These are phyloP conservation scores for Meloe dianella DNA, from an alignment of 2,888 invertebrate species.

Conservation along the genomic window DNA sequence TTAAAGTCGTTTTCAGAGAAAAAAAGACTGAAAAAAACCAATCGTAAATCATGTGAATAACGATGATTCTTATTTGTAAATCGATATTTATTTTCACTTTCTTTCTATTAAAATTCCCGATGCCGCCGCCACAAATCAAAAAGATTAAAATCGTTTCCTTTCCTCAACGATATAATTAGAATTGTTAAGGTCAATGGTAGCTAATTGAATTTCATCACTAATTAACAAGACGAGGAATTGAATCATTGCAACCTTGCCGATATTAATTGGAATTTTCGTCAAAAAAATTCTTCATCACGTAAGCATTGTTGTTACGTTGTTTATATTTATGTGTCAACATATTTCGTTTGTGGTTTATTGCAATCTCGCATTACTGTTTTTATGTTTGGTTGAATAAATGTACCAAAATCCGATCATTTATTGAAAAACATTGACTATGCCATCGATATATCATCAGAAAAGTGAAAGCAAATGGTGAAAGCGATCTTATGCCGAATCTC, in stretches of 20 bases:
- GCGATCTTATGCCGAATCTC: conserved; percentile 35
- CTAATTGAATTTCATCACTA: not conserved
- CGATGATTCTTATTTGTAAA: not conserved
- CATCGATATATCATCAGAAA: conserved; percentile 26
- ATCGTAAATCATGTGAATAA: not conserved
- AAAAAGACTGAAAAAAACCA: not conserved
- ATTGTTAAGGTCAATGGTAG: conserved; percentile 9
- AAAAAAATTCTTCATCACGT: not conserved
- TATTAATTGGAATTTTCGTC: not conserved
- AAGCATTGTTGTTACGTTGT: not conserved
- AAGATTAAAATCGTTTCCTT: not conserved
- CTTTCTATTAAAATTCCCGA: not conserved
- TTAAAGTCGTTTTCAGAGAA: not conserved
- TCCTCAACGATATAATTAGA: not conserved
- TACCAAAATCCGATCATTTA: not conserved
- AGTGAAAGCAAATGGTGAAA: conserved; percentile 46
- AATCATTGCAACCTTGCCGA: not conserved
- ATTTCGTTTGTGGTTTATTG: not conserved
- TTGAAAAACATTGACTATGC: not conserved
- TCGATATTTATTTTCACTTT: not conserved
- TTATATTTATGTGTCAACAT: not conserved
- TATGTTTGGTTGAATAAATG: not conserved
- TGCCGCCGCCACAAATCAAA: not conserved
- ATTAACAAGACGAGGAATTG: not conserved
- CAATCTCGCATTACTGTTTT: not conserved